Base-by-base conservation (phyloP, 2,113 vertebrate species). In the Glaucomys volans region DNA sequence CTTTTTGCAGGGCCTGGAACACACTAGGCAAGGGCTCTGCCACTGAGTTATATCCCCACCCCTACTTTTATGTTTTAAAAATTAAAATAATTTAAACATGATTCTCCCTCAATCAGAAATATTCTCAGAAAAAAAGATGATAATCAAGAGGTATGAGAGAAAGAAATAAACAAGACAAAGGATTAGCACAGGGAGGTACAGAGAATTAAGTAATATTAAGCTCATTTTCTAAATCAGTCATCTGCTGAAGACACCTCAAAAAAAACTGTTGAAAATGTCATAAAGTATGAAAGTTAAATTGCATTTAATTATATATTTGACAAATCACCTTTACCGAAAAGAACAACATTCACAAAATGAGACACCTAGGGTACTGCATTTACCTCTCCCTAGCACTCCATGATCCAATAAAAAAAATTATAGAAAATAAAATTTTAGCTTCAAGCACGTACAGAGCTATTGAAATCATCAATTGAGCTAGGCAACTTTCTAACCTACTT, bases 261-360 rank as follows among this genome's bases (percentile, higher is more conserved):
- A 69, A 17, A 11, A 11, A 88, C 59, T 62, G 35, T 62, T 54
- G 54, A 93, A 94, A 80, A 50, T 74, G 42, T 90, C 64, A 54
- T 77, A 52, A 42, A 62, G 88, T 35, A 85, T 35, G 72, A 94
- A 94, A 57, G 75, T 52, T 93, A 85, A 90, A 91, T 16, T 72
- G 54, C 20, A 91, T 62, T 95, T 87, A 91, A 91, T 91, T 57
- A 85, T 52, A 91, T 17, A 54, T 74, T 50, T 85, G 72, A 95
- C 81, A 95, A 90, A 77, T 69, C 62, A 71, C 9, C 64, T 85
- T 79, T 86, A 80, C 30, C 17, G 11, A 80, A 86, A 95, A 86
- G 75, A 86, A 80, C 54, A 95, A 82, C 17, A 57, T 26, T 89
- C 72, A 50, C 62, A 42, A 95, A 93, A 77, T 93, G 71, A 79